Percentiles rank a stretch among this genome's conserved stretches.
Conservation (phyloP, 2,113 vertebrate genomes). For the Dicerorhinus sumatrensis region DNA sequence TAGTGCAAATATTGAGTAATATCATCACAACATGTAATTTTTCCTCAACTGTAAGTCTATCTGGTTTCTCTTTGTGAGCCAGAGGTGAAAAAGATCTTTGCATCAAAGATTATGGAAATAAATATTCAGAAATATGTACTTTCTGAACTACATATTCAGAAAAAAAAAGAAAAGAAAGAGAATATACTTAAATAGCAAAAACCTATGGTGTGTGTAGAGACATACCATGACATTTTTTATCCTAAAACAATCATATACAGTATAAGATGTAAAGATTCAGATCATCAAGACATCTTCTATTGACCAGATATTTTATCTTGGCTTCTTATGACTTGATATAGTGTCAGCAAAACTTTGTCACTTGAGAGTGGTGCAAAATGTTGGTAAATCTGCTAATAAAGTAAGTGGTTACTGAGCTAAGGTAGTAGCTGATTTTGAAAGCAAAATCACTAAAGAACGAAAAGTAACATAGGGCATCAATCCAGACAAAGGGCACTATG, state of each 20-base stretch:
- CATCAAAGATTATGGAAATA: neutral
- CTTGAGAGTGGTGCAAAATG: slow-evolving; percentile 52
- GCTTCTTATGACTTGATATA: slow-evolving; percentile 37
- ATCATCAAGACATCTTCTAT: slow-evolving; percentile 45
- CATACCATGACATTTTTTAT: neutral
- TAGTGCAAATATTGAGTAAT: neutral
- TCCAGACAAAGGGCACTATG: slow-evolving; percentile 21
- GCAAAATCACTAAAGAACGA: slow-evolving; percentile 34
- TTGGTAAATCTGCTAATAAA: slow-evolving; percentile 73
- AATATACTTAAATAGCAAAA: slow-evolving; percentile 4
- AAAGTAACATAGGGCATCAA: neutral
- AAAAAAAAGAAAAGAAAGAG: slow-evolving; percentile 12
- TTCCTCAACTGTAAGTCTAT: neutral
- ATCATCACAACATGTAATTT: neutral
- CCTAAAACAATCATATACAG: neutral
- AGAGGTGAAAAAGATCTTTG: neutral
- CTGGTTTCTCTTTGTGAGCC: neutral
- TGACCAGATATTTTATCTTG: slow-evolving; percentile 42
- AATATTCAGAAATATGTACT: too few relatives aligned
- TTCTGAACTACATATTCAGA: neutral
- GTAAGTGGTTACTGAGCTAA: slow-evolving; percentile 49
- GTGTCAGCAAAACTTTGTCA: slow-evolving; percentile 60
- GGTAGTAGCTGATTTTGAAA: slow-evolving; percentile 57
- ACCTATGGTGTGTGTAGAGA: neutral
- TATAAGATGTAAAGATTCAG: slow-evolving; percentile 16